Evolutionary conservation across 2,888 invertebrate species (phyloP).

Genomic region (Heliconius aoede): DNA sequence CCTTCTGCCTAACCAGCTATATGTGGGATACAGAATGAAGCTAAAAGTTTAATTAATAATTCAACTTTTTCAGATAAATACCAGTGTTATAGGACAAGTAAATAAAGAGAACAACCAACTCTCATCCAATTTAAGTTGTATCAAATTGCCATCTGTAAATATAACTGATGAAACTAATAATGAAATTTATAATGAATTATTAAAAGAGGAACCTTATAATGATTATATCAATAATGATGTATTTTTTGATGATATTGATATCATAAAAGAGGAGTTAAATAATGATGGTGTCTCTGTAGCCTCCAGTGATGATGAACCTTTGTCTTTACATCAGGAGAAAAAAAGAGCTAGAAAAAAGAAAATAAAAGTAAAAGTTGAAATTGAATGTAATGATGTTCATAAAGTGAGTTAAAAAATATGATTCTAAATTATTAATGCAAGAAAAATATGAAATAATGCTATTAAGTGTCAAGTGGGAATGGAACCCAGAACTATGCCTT

Average conservation of each 20-base stretch:
- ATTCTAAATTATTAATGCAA: neutral
- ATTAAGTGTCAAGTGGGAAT: neutral
- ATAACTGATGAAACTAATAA: slow-evolving; percentile 1
- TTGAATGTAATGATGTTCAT: neutral
- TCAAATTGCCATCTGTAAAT: slow-evolving; percentile 33
- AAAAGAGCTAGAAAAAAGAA: slow-evolving; percentile 52
- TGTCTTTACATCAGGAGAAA: slow-evolving; percentile 64
- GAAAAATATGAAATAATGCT: neutral
- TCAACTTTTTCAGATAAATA: slow-evolving; percentile 55
- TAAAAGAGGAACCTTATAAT: slow-evolving; percentile 26
- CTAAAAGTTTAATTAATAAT: no score
- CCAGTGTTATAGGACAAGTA: slow-evolving; percentile 55
- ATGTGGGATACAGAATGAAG: no score
- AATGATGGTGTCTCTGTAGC: slow-evolving; percentile 49
- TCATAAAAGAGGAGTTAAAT: slow-evolving; percentile 62
- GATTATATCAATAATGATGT: slow-evolving; percentile 39
- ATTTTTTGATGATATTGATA: slow-evolving; percentile 48
- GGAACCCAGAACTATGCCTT: neutral
- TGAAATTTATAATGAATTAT: slow-evolving; percentile 6
- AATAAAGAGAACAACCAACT: slow-evolving; percentile 51
- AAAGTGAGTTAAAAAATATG: neutral
- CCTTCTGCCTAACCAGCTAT: no score
- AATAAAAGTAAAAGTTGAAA: slow-evolving; percentile 31
- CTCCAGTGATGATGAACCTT: slow-evolving; percentile 68
- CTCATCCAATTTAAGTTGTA: slow-evolving; percentile 16